Base-by-base conservation (phyloP, 2,797 vertebrate species). In the Galaxias olidus region DNA sequence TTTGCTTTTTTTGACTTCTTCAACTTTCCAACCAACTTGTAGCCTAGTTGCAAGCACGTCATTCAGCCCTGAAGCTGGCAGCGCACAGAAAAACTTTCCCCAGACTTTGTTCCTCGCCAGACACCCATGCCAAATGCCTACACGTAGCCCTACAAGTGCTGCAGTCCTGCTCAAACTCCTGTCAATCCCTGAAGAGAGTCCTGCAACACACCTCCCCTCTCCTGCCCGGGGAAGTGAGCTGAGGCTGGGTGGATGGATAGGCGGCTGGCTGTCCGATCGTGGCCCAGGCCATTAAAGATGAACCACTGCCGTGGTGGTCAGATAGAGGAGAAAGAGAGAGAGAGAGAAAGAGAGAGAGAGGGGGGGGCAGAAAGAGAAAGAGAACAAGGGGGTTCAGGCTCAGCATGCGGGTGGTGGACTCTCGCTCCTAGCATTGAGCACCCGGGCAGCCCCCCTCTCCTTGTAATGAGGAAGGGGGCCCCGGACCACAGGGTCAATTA, bases 401-500 rank as follows among this genome's bases (percentile, higher is more conserved):
- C 30, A 30, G 30, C 30, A 30, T 30, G 30, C 30, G 30, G 30
- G 3, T 30, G 30, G 3, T 30, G 30, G 30, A 30, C 43, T 53
- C 43, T 73, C 78, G 73, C 84, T 84, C 81, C 68, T 78, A 80
- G 84, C 82, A 90, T 88, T 80, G 83, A 86, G 88, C 88, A 90
- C 80, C 82, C 51, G 79, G 82, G 78, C 81, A 85, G 88, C 88
- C 91, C 88, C 67, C 45, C 52, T 84, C 82, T 73, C 73, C 86
- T 3, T 85, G 89, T 92, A 93, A 93, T 92, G 91, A 93, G 90
- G 68, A 85, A 66, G 76, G 83, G 82, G 87, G 30, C 30, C 83
- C 84, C 78, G 74, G 90, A 88, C 88, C 86, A 85, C 65, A 55
- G 76, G 89, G 89, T 93, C 90, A 92, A 92, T 93, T 92, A 93